Base-by-base conservation (phyloP, 1,140 invertebrate species). In the Penaeus chinensis region DNA sequence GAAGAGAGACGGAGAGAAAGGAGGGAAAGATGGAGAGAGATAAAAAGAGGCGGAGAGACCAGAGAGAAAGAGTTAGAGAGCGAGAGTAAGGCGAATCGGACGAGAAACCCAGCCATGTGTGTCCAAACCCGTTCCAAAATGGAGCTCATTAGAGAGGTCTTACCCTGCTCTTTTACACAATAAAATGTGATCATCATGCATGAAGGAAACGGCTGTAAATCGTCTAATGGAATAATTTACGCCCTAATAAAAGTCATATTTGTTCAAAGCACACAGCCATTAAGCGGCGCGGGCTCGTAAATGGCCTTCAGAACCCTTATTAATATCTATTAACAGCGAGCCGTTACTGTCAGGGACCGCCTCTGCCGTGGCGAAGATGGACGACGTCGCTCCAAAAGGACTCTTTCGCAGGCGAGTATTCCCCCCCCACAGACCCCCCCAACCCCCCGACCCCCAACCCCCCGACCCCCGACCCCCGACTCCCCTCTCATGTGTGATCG, bases 211-310 rank as follows among this genome's bases (percentile, higher is more conserved):
- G 77, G 63, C 63, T 81, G 84, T 86, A 86, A 86, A 86, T 86
- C 84, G 84, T 81, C 77, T 86, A 86, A 86, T 86, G 77, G 84
- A 79, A 86, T 86, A 86, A 80, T 80, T 86, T 86, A 86, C 84
- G 84, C 61, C 37, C 78, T 78, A 80, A 80, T 86, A 86, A 86
- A 86, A 86, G 84, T 86, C 84, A 86, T 86, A 80, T 86, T 86
- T 86, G 84, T 86, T 86, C 77, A 86, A 71, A 60, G 77, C 63
- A 71, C 77, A 47, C 37, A 71, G 84, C 77, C 63, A 86, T 79
- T 79, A 86, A 71, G 77, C 54, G 63, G 84, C 54, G 62, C 32
- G 78, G 77, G 47, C 77, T 71, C 63, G 63, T 80, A 86, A 86
- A 71, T 47, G 84, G 65, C 77, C 84, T 80, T 66, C 62, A 80